These are phyloP conservation scores for Tachina grossa DNA, from an alignment of 2,888 invertebrate genomes.

Conservation along the genomic window DNA sequence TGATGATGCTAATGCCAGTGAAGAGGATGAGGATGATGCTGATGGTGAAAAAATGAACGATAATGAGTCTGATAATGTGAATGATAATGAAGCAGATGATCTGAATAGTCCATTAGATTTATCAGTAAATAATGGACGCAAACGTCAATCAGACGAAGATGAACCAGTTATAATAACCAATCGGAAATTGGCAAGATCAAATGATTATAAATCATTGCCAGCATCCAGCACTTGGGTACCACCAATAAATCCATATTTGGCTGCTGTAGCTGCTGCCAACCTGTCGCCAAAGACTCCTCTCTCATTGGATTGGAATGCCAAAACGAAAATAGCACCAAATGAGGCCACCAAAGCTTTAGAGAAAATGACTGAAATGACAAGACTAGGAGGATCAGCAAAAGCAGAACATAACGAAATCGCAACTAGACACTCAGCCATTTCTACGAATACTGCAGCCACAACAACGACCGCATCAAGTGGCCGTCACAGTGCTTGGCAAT, in stretches of 20 bases:
- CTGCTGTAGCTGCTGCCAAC: conserved; percentile 89
- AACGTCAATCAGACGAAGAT: conserved; percentile 88
- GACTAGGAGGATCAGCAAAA: conserved; percentile 84
- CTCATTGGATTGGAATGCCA: conserved; percentile 88
- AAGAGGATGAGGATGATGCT: conserved; percentile 74
- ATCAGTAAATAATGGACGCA: conserved; percentile 89
- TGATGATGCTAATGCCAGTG: conserved; percentile 78
- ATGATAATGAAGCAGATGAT: conserved; percentile 71
- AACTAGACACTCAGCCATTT: conserved; percentile 36
- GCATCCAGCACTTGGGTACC: conserved; percentile 89
- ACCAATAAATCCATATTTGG: conserved; percentile 91
- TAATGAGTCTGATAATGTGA: conserved; percentile 70
- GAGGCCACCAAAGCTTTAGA: conserved; percentile 94
- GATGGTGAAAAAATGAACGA: conserved; percentile 57
- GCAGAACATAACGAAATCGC: conserved; percentile 43
- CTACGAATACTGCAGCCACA: conserved; percentile 79
- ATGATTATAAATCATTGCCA: conserved; percentile 87
- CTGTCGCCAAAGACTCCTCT: conserved; percentile 87
- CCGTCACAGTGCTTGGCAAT: conserved; percentile 96
- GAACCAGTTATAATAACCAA: conserved; percentile 84
- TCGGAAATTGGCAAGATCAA: conserved; percentile 87
- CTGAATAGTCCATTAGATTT: conserved; percentile 88
- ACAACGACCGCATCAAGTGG: conserved; percentile 83
- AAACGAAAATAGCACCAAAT: conserved; percentile 89
- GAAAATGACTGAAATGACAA: conserved; percentile 95